Conservation (phyloP, 2,888 invertebrate genomes). For the Octonoba sinensis region DNA sequence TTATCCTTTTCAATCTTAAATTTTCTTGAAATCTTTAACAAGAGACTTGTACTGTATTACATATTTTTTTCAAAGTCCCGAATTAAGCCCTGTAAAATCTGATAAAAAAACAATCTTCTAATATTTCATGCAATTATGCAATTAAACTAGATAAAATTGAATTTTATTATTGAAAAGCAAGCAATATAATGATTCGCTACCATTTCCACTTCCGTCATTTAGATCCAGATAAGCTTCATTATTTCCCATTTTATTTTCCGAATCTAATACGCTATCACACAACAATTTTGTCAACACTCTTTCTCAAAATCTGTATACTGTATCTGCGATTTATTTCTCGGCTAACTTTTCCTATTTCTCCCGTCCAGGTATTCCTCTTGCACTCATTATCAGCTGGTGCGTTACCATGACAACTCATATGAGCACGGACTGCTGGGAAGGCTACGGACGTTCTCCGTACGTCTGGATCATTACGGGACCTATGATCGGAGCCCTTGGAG, state of each 20-base stretch:
- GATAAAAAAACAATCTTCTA: too few relatives aligned
- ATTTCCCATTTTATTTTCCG: neutral
- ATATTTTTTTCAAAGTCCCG: too few relatives aligned
- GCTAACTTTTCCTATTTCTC: neutral
- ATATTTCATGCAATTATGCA: too few relatives aligned
- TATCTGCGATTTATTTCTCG: too few relatives aligned
- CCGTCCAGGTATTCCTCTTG: conserved; percentile 72
- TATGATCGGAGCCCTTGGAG: conserved; percentile 69
- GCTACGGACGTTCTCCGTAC: conserved; percentile 69
- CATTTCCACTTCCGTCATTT: neutral
- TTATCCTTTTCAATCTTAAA: too few relatives aligned
- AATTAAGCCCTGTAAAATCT: too few relatives aligned
- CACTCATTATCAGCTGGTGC: conserved; percentile 73
- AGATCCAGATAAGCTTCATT: neutral
- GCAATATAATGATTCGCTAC: neutral
- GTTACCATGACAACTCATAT: conserved; percentile 69
- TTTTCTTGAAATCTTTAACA: too few relatives aligned
- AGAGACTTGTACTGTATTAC: too few relatives aligned
- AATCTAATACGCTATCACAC: too few relatives aligned
- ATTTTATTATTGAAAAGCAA: neutral
- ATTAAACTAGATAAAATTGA: too few relatives aligned
- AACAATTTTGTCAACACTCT: too few relatives aligned
- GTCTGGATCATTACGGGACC: conserved; percentile 70
- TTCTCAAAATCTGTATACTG: too few relatives aligned
- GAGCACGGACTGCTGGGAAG: conserved; percentile 69